phyloP scores from a whole-genome alignment of 2,888 invertebrate genomes.

The Camponotus fellah region DNA sequence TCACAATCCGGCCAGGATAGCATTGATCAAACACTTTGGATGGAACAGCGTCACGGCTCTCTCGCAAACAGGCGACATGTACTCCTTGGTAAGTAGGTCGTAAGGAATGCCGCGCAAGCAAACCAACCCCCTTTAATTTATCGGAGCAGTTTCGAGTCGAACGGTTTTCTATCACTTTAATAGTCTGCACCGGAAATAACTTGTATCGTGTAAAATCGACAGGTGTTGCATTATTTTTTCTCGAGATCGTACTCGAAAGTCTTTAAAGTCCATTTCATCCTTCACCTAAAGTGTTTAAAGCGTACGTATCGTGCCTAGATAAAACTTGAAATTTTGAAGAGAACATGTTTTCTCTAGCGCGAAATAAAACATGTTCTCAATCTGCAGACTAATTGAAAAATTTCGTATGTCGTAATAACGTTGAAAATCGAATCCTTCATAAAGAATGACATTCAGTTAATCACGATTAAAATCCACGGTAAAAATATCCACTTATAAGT shows the following conservation, averaged over 20 bases:
- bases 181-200: constrained; percentile 18
- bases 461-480: constrained; percentile 31
- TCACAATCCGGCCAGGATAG: constrained; percentile 94
- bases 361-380: constrained; percentile 6
- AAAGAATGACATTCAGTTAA: constrained; percentile 22
- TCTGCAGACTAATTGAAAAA: neutral
- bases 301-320: no score
- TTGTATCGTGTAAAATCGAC: constrained; percentile 11
- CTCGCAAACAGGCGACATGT: constrained; percentile 95
- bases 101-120: constrained; percentile 9
- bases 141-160: constrained; percentile 4
- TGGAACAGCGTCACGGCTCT: constrained; percentile 97
- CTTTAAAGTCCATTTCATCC: neutral
- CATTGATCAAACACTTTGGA: constrained; percentile 92
- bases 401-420: neutral
- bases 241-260: neutral
- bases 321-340: neutral
- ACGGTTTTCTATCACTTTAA: neutral
- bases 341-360: no score
- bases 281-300: neutral
- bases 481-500: constrained; percentile 47
- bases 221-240: neutral
- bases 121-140: constrained; percentile 21
- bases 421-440: constrained; percentile 17
- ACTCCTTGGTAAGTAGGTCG: constrained; percentile 89